These are phyloP conservation scores for Eunapius fragilis DNA, from an alignment of 37 sponge, comb jelly and placozoan species.

Conservation along the genomic window DNA sequence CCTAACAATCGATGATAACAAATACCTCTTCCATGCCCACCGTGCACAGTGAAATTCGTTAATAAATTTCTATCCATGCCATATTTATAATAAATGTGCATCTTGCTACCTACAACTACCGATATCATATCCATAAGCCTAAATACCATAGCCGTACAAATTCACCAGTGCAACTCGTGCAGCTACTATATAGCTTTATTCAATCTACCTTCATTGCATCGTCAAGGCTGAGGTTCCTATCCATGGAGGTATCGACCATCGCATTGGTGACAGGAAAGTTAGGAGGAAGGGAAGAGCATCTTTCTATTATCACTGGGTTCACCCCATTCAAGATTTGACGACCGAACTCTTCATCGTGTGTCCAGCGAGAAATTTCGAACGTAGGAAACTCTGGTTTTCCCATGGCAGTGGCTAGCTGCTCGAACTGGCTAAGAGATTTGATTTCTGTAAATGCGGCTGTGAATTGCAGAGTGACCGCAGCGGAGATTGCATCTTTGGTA, in stretches of 20 bases:
- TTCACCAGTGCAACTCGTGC: no score
- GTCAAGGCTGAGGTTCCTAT: constrained; percentile 11
- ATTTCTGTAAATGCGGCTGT: not conserved
- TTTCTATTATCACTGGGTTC: constrained; percentile 40
- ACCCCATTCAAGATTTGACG: constrained; percentile 67
- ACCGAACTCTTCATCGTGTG: constrained; percentile 60
- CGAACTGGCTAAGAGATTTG: not conserved
- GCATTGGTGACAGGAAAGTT: constrained; percentile 69
- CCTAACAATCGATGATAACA: no score
- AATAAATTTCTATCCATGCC: no score
- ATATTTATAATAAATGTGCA: no score
- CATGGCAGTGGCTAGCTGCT: not conserved
- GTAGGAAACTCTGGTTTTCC: not conserved
- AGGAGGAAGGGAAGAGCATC: constrained; percentile 15
- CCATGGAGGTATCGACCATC: constrained; percentile 29
- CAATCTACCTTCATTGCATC: constrained; percentile 61
- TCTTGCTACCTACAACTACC: no score
- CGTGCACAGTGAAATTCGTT: no score
- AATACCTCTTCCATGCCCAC: no score
- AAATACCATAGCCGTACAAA: no score
- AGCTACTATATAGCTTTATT: no score
- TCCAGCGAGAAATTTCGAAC: constrained; percentile 43
- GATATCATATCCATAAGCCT: no score
- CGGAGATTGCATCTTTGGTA: not conserved
- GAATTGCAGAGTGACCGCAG: not conserved